Percentiles rank a stretch among this genome's conserved stretches.
These are phyloP conservation scores for Oedothorax gibbosus DNA, from an alignment of 1,140 invertebrate species.

Conservation along the genomic window DNA sequence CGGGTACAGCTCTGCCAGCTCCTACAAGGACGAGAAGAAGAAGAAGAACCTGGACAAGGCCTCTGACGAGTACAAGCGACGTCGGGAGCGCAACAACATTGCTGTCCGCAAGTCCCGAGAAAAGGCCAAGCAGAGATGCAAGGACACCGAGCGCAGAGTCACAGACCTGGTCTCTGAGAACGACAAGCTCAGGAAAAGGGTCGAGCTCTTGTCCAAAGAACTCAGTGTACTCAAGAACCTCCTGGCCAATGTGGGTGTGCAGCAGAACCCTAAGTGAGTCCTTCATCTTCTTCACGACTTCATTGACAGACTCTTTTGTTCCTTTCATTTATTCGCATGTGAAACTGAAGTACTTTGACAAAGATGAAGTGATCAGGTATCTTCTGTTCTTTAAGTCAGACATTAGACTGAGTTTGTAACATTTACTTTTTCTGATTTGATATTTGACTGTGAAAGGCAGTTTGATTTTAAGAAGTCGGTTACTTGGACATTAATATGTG, in stretches of 20 bases:
- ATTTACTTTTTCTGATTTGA: too few relatives aligned
- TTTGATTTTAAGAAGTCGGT: too few relatives aligned
- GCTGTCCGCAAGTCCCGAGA: conserved; percentile 95
- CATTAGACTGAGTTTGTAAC: conserved; percentile 5
- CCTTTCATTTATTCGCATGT: conserved; percentile 19
- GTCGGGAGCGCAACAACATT: conserved; percentile 95
- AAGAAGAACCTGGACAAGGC: conserved; percentile 80
- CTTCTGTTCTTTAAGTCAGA: conserved; percentile 48
- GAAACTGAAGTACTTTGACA: conserved; percentile 39
- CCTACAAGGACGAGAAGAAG: conserved; percentile 4
- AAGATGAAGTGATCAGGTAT: conserved; percentile 51
- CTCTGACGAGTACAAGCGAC: conserved; percentile 90
- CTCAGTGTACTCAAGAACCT: conserved; percentile 85
- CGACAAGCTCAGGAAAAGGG: conserved; percentile 89
- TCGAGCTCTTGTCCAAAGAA: conserved; percentile 92
- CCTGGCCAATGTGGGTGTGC: conserved; percentile 70
- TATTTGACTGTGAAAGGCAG: too few relatives aligned
- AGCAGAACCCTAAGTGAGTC: not conserved
- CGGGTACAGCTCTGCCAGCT: not conserved
- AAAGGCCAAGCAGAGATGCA: conserved; percentile 93
- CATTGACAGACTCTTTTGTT: conserved; percentile 10
- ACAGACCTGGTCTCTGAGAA: conserved; percentile 92
- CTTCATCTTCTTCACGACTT: not conserved
- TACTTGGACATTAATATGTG: too few relatives aligned
- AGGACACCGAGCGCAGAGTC: conserved; percentile 94